phyloP scores from a whole-genome alignment of 2,113 vertebrate genomes.

The Acrocephalus kingi region DNA sequence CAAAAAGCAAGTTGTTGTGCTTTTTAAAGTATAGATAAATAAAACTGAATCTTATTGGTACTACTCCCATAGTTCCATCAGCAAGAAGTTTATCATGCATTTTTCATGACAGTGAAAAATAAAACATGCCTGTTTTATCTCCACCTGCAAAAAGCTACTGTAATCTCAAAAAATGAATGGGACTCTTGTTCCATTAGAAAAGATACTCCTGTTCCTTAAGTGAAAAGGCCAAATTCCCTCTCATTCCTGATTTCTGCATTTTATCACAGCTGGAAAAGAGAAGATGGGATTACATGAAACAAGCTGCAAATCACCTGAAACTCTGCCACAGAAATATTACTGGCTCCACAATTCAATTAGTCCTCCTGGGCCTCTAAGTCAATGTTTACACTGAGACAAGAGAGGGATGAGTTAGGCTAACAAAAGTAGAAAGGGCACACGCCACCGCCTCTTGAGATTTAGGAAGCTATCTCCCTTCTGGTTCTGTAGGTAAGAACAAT shows the following conservation, averaged over 20 bases:
- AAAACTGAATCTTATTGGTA: background rate
- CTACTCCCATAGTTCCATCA: background rate
- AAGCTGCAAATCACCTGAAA: conserved; percentile 62
- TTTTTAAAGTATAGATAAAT: background rate
- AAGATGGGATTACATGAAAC: conserved; percentile 43
- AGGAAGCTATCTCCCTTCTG: conserved; percentile 54
- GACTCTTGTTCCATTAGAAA: background rate
- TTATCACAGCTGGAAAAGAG: conserved; percentile 23
- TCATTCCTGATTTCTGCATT: background rate
- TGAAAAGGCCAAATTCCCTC: background rate
- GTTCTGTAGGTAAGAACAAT: background rate
- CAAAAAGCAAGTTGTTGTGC: background rate
- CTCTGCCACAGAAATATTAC: conserved; percentile 62
- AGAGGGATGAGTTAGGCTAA: conserved; percentile 49
- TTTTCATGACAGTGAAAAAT: background rate
- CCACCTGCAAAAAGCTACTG: background rate
- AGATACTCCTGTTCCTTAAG: background rate
- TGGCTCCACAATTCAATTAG: conserved; percentile 67
- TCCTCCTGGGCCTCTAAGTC: conserved; percentile 38
- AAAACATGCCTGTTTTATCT: background rate
- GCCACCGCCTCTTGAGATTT: conserved; percentile 46
- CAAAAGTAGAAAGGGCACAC: conserved; percentile 59
- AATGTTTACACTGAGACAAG: conserved; percentile 64
- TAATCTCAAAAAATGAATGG: background rate
- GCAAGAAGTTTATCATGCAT: background rate